Percentiles rank a stretch among this genome's conserved stretches.
These are phyloP conservation scores for Criorhina ranunculi DNA, from an alignment of 2,888 invertebrate species.

Conservation along the genomic window DNA sequence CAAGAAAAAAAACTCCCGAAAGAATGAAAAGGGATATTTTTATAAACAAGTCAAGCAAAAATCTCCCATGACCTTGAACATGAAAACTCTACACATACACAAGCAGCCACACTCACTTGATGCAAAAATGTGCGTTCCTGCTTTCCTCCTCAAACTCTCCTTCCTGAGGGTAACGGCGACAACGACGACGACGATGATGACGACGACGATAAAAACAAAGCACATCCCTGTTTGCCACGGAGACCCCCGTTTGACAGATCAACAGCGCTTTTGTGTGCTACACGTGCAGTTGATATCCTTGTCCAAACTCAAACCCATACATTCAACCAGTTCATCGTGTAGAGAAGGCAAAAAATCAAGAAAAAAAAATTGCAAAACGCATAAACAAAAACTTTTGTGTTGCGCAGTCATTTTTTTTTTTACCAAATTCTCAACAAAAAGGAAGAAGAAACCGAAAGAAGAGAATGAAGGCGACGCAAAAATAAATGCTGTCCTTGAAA, in stretches of 20 bases:
- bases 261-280: conserved; percentile 27
- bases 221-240: conserved; percentile 52
- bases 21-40: conserved; percentile 57
- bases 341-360: background rate
- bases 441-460: conserved; percentile 20
- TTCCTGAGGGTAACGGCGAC: conserved; percentile 12
- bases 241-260: conserved; percentile 42
- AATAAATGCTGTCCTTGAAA: conserved; percentile 63
- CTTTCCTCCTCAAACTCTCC: background rate
- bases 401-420: conserved; percentile 11
- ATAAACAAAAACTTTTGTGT: conserved; percentile 45
- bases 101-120: background rate
- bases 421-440: conserved; percentile 27
- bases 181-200: conserved; percentile 27
- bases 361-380: conserved; percentile 35
- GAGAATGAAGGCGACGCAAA: conserved; percentile 37
- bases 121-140: conserved; percentile 47
- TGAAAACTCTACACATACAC: conserved; percentile 54
- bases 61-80: conserved; percentile 73
- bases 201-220: conserved; percentile 51
- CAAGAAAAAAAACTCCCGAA: background rate
- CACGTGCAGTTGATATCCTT: conserved; percentile 55
- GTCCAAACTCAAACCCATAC: conserved; percentile 1
- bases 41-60: conserved; percentile 66
- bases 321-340: background rate